Evolutionary conservation across 2,113 vertebrate species (phyloP).

Genomic region (Lucifuga dentata): DNA sequence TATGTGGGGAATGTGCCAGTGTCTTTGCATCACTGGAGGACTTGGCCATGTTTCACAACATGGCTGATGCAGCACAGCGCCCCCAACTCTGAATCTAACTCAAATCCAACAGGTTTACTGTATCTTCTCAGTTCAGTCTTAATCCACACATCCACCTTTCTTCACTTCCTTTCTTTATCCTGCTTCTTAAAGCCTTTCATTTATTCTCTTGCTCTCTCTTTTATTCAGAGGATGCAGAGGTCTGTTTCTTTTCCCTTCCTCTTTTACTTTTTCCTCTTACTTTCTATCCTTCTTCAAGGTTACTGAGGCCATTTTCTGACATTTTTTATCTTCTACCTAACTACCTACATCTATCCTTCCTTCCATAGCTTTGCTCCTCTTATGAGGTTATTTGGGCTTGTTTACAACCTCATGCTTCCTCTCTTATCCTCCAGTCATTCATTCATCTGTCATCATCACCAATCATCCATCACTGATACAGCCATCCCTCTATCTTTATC

Average conservation of each 20-base stretch:
- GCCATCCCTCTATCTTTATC: conserved; percentile 52
- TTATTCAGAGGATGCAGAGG: neutral
- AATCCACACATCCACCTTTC: neutral
- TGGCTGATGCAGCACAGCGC: too few species aligned
- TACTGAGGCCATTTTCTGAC: conserved; percentile 32
- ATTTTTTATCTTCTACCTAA: conserved; percentile 49
- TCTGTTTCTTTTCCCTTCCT: neutral
- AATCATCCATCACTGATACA: conserved; percentile 62
- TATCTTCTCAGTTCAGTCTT: neutral
- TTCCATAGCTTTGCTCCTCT: conserved; percentile 35
- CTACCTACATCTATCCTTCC: conserved; percentile 39
- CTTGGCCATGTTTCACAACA: too few species aligned
- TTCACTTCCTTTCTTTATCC: conserved; percentile 19
- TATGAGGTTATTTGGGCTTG: conserved; percentile 59
- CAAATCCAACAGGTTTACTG: neutral
- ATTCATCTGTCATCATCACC: conserved; percentile 58
- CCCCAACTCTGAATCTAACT: too few species aligned
- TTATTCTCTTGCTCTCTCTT: conserved; percentile 14
- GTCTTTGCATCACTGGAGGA: too few species aligned
- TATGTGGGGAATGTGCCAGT: too few species aligned
- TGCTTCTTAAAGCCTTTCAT: conserved; percentile 2
- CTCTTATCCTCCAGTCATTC: conserved; percentile 54
- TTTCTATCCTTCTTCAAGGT: conserved; percentile 48
- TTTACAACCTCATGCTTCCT: conserved; percentile 57
- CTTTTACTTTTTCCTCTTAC: conserved; percentile 9